Evolutionary conservation across 1,140 invertebrate species (phyloP), one percentile per base, ranked within the genome.

Genomic region (Dendroctonus ponderosae): DNA sequence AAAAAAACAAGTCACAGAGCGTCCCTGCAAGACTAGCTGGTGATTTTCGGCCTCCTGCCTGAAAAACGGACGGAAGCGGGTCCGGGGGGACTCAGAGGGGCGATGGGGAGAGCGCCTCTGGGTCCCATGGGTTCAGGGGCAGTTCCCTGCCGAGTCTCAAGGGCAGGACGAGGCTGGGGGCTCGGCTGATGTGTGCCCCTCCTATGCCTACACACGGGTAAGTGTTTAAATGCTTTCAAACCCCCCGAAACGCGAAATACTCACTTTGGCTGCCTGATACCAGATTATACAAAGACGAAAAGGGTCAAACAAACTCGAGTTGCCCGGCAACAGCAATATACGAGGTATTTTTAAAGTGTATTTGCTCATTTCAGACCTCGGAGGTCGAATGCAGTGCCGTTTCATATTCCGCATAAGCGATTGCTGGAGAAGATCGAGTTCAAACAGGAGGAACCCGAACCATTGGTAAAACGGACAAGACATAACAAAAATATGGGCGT

Each of bases 391-490:
- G 80, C 81, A 46, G 79, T 86, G 43, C 80, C 83, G 3, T 85
- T 85, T 71, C 83, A 85, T 70, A 73, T 82, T 61, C 84, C 85
- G 0, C 85, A 86, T 66, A 84, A 80, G 50, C 83, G 82, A 67
- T 71, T 85, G 14, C 70, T 85, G 39, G 82, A 84, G 52, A 84
- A 82, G 74, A 83, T 84, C 63, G 82, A 84, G 62, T 77, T 77
- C 61, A 82, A 82, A 15, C 78, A 79, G 67, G 74, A 78, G 61
- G 75, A 79, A 68, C 79, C 80, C 0, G 84, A 85, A 70, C 83
- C 83, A 14, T 72, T 85, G 77, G 84, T 85, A 78, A 78, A 72
- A 71, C 42, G 14, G n/a, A 6, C 9, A 46, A 6, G 8, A 15
- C 12, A 11, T 7, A 6, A n/a, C 46, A 0, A 53, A 2, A 53